Evolutionary conservation across 2,113 vertebrate genomes (phyloP).

Genomic region (Microcebus jonahi): DNA sequence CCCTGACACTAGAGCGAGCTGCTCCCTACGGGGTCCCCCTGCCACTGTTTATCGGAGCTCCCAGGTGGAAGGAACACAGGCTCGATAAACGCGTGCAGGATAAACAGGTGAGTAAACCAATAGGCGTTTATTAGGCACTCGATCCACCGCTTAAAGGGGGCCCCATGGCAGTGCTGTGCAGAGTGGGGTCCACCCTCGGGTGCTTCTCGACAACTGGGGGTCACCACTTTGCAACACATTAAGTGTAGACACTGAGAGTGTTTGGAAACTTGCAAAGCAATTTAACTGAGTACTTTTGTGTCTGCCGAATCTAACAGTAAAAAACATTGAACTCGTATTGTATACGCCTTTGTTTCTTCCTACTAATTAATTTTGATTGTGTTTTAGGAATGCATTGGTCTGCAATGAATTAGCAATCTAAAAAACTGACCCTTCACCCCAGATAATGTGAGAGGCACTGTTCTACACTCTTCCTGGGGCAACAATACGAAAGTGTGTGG

Average conservation of each 20-base stretch:
- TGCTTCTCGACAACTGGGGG: background rate
- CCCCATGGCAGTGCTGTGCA: background rate
- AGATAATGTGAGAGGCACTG: background rate
- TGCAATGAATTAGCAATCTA: background rate
- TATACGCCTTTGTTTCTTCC: background rate
- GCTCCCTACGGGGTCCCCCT: background rate
- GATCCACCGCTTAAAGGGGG: background rate
- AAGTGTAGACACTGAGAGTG: background rate
- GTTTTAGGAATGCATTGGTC: background rate
- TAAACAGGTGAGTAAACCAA: background rate
- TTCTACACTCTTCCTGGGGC: background rate
- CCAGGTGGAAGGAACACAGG: background rate
- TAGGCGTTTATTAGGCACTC: background rate
- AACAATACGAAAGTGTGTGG: background rate
- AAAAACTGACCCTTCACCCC: background rate
- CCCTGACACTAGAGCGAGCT: background rate
- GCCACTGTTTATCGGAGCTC: background rate
- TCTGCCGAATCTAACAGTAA: background rate
- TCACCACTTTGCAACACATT: background rate
- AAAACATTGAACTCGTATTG: background rate
- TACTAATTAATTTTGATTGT: background rate
- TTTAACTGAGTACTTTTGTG: background rate
- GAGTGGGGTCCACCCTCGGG: fast-evolving
- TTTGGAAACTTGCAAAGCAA: background rate
- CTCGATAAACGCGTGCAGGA: background rate